Conservation (phyloP, 2,888 invertebrate genomes). For the Chrysolina oricalcia region DNA sequence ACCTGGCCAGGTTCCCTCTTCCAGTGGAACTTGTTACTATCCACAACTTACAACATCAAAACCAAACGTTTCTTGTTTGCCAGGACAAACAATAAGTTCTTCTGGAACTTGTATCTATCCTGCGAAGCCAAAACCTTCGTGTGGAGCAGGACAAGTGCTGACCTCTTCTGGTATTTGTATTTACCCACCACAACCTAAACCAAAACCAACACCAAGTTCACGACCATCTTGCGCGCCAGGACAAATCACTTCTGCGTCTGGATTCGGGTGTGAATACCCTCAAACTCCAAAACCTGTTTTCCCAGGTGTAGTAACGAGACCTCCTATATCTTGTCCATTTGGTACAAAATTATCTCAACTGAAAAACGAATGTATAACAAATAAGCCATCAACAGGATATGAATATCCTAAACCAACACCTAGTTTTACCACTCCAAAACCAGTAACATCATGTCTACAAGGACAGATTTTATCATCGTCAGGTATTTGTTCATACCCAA, state of each 20-base stretch:
- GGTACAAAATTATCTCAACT: constrained; percentile 36
- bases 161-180: constrained; percentile 65
- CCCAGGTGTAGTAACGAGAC: constrained; percentile 37
- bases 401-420: constrained; percentile 4
- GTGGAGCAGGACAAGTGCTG: constrained; percentile 49
- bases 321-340: constrained; percentile 48
- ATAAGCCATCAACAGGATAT: not conserved
- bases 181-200: constrained; percentile 52
- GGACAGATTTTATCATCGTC: not conserved
- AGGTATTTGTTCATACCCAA: constrained; percentile 39
- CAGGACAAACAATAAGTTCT: constrained; percentile 44
- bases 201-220: constrained; percentile 69
- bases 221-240: constrained; percentile 69
- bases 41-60: constrained; percentile 29
- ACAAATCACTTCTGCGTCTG: constrained; percentile 54
- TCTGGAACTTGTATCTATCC: constrained; percentile 42
- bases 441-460: constrained; percentile 22
- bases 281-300: constrained; percentile 39
- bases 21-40: constrained; percentile 37
- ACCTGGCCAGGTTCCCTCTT: constrained; percentile 33
- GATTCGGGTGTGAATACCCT: constrained; percentile 24
- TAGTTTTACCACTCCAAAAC: constrained; percentile 17
- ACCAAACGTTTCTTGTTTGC: constrained; percentile 60
- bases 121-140: constrained; percentile 5
- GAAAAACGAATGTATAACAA: not conserved